Evolutionary conservation across 2,888 invertebrate species (phyloP).

Genomic region (Oxyscelio sp.): DNA sequence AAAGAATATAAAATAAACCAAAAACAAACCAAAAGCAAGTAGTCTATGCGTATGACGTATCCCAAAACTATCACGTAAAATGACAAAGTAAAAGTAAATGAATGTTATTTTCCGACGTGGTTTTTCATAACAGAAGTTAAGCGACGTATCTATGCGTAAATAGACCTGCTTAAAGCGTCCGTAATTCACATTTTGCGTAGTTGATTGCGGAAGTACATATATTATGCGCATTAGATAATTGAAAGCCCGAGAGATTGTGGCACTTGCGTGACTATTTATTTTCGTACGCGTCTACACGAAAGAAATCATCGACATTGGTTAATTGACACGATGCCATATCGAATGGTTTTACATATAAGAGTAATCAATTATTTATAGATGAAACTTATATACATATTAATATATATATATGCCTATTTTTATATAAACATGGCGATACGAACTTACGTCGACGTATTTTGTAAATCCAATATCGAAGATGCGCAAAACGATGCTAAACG

Average conservation of each 20-base stretch:
- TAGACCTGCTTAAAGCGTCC: slow-evolving; percentile 3
- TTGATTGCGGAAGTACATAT: slow-evolving; percentile 13
- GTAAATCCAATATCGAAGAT: slow-evolving; percentile 82
- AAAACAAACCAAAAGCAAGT: slow-evolving; percentile 16
- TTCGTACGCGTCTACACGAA: slow-evolving; percentile 47
- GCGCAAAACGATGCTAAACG: slow-evolving; percentile 84
- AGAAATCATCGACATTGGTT: slow-evolving; percentile 13
- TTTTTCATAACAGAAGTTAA: slow-evolving; percentile 49
- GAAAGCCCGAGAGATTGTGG: slow-evolving; percentile 10
- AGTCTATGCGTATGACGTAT: slow-evolving; percentile 29
- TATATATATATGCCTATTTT: slow-evolving; percentile 78
- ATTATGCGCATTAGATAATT: slow-evolving; percentile 26
- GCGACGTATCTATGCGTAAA: not conserved
- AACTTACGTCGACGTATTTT: slow-evolving; percentile 77
- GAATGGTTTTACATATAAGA: slow-evolving; percentile 21
- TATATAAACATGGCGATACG: slow-evolving; percentile 78
- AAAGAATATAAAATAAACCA: not conserved
- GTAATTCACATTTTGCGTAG: slow-evolving; percentile 29
- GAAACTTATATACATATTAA: slow-evolving; percentile 74
- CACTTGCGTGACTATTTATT: slow-evolving; percentile 46
- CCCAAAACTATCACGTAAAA: slow-evolving; percentile 11
- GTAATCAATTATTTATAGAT: slow-evolving; percentile 80
- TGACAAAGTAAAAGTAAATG: slow-evolving; percentile 17
- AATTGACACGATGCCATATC: slow-evolving; percentile 58
- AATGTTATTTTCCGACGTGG: slow-evolving; percentile 62